Conservation (phyloP, 2,113 vertebrate genomes). For the Lucifuga dentata region DNA sequence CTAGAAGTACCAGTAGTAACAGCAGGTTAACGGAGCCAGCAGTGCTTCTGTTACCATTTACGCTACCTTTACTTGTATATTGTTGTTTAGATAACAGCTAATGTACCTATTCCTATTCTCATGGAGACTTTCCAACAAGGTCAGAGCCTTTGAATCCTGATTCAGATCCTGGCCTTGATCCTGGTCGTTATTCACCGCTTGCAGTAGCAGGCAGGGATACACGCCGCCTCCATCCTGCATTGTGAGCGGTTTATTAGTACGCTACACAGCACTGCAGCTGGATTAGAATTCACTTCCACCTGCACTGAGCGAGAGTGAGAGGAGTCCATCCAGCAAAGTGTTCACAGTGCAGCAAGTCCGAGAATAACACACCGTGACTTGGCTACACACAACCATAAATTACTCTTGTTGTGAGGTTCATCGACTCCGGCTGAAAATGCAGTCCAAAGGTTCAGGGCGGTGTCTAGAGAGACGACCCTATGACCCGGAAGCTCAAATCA, state of each 20-base stretch:
- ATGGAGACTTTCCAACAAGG: slow-evolving; percentile 34
- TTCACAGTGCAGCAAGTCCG: slow-evolving; percentile 26
- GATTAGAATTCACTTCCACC: slow-evolving; percentile 72
- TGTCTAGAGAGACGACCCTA: slow-evolving; percentile 19
- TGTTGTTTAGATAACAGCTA: no score
- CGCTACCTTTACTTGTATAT: background rate
- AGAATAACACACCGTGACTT: slow-evolving; percentile 56
- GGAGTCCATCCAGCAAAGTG: slow-evolving; percentile 54
- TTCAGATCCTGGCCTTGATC: slow-evolving; percentile 42
- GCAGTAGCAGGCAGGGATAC: slow-evolving; percentile 12
- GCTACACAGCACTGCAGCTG: slow-evolving; percentile 9
- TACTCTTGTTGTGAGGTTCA: slow-evolving; percentile 46
- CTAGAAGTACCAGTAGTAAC: no score
- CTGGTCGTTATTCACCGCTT: slow-evolving; percentile 44
- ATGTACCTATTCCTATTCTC: slow-evolving; percentile 41
- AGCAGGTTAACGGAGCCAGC: no score
- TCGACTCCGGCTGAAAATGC: slow-evolving; percentile 19
- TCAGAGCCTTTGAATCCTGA: slow-evolving; percentile 22
- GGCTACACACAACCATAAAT: slow-evolving; percentile 60
- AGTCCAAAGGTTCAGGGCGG: slow-evolving; percentile 6
- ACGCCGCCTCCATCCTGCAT: slow-evolving; percentile 30
- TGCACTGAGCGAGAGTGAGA: slow-evolving; percentile 5
- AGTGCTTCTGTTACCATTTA: no score
- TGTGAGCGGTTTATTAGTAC: slow-evolving; percentile 59
- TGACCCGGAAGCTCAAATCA: slow-evolving; percentile 40